phyloP scores from a whole-genome alignment of 2,797 vertebrate genomes.

The Sus cebifrons region DNA sequence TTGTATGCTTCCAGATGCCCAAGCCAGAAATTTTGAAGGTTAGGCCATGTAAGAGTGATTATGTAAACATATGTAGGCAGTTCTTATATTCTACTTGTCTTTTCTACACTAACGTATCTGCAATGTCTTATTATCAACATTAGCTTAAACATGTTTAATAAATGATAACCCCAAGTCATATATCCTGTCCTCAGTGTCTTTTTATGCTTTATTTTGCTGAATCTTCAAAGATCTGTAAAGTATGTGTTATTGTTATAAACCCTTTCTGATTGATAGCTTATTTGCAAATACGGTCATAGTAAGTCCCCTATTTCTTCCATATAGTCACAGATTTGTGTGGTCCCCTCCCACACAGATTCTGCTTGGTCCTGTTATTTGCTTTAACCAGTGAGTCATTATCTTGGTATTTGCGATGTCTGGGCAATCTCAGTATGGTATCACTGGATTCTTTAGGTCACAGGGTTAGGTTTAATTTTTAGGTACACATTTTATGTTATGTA shows the following conservation, averaged over 20 bases:
- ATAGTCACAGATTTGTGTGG: background rate
- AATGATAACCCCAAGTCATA: background rate
- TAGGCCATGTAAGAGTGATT: background rate
- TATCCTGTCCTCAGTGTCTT: background rate
- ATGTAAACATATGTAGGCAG: background rate
- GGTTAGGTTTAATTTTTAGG: background rate
- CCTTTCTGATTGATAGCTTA: background rate
- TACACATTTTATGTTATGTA: background rate
- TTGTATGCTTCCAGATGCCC: background rate
- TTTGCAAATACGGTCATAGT: background rate
- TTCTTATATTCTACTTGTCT: background rate
- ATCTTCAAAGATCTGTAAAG: background rate
- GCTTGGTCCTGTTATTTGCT: background rate
- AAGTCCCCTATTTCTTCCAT: background rate
- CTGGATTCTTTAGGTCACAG: background rate
- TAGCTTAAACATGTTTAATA: slow-evolving; percentile 30
- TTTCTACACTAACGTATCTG: slow-evolving; percentile 12
- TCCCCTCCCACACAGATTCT: background rate
- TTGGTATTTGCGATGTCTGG: background rate
- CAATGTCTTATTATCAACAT: background rate
- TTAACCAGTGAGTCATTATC: background rate
- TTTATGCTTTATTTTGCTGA: background rate
- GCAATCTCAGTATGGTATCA: background rate
- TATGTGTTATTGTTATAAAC: background rate
- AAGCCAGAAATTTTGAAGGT: background rate